These are phyloP conservation scores for Ahaetulla prasina DNA, from an alignment of 2,113 vertebrate genomes.

Conservation along the genomic window DNA sequence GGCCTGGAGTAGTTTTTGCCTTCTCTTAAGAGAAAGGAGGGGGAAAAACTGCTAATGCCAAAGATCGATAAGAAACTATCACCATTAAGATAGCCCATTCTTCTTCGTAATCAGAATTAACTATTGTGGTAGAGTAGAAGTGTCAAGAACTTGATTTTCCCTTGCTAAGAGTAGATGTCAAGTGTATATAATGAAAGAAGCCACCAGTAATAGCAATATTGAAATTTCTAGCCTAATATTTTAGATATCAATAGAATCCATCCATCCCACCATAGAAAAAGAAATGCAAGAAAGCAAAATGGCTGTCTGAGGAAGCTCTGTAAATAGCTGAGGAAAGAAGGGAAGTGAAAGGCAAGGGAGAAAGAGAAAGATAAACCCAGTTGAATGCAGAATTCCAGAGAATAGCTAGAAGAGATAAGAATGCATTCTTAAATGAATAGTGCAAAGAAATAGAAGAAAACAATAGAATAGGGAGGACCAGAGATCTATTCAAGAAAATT, in stretches of 20 bases:
- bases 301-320: no score
- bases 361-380: no score
- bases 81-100: background rate
- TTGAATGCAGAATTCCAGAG: no score
- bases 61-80: background rate
- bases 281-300: no score
- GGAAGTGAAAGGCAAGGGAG: no score
- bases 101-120: background rate
- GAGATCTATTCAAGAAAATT: no score
- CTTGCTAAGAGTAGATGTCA: background rate
- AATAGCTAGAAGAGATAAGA: no score
- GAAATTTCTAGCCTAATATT: background rate
- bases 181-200: background rate
- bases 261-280: no score
- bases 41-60: background rate
- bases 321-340: no score
- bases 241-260: background rate
- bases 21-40: background rate
- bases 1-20: background rate
- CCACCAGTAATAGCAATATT: background rate
- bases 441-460: no score
- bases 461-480: no score
- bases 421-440: no score
- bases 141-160: background rate
- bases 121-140: background rate